phyloP scores from a whole-genome alignment of 2,113 vertebrate genomes.

The Campylomormyrus numenius region DNA sequence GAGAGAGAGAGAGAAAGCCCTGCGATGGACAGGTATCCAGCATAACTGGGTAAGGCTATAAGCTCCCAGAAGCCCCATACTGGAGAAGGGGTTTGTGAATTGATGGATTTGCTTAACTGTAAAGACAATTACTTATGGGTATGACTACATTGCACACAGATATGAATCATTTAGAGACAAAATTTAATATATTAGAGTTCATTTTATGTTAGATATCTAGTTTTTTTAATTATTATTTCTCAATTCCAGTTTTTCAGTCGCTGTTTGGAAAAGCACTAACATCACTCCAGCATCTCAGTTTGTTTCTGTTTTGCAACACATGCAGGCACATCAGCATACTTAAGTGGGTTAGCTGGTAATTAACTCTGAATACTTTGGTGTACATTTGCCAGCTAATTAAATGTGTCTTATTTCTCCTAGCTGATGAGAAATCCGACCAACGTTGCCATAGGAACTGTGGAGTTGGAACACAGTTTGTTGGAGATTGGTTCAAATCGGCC shows the following conservation, averaged over 20 bases:
- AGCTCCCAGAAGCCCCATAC: neutral
- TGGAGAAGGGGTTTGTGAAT: neutral
- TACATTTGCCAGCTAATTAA: constrained; percentile 10
- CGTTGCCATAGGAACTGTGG: neutral
- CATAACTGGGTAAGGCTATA: neutral
- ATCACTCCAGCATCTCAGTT: neutral
- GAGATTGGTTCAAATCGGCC: neutral
- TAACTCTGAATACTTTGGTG: constrained; percentile 4
- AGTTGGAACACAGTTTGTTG: neutral
- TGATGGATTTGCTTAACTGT: neutral
- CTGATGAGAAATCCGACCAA: neutral
- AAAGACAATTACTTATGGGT: neutral
- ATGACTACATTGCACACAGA: neutral
- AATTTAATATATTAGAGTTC: neutral
- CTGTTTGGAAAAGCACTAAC: neutral
- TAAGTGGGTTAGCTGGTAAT: constrained; percentile 4
- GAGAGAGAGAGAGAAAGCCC: neutral
- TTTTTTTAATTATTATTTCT: neutral
- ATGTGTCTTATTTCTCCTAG: constrained; percentile 1
- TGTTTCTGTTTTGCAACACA: neutral
- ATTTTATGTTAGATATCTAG: neutral
- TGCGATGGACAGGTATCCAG: neutral
- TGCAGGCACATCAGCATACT: neutral
- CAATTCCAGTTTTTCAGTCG: neutral
- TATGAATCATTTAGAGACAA: neutral